Evolutionary conservation across 2,113 vertebrate genomes (phyloP), one percentile per base, ranked within the genome.

Genomic region (Zootoca vivipara): DNA sequence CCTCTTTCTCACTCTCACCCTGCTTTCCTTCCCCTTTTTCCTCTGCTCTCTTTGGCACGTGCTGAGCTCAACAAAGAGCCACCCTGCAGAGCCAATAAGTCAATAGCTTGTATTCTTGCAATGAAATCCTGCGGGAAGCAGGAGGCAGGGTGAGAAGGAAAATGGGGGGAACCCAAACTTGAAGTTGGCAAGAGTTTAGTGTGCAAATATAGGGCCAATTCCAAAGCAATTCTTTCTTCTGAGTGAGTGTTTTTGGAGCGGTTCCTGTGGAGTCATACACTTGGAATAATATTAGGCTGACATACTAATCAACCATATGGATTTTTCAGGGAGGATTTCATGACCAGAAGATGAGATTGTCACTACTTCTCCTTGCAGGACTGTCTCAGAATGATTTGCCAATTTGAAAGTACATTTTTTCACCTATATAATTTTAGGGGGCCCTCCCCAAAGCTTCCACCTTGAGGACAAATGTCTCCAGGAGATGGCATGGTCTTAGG

Each of bases 31-130:
- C 5, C 28, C 52, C 58, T 28, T 8, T 3, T 70, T 88, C 93
- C 92, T 92, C 92, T 93, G 82, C 93, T 79, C 2, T 87, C 91
- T 91, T 92, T 93, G 93, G 92, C 73, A 94, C 83, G 89, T 91
- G 88, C 82, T 83, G 16, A 0, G 78, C 28, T 58, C 46, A 38
- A 77, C 56, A 64, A 75, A 30, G 46, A 33, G 38, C 18, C 52
- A 33, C 79, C 38, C 69, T 40, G 70, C 79, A n/a, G 28, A 82
- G 70, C 70, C 52, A 87, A 73, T 73, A 62, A 72, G 52, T n/a
- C 26, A 72, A 74, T 33, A 12, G 38, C 16, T 10, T 82, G 38
- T 42, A 40, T 75, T 74, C 52, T 75, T 75, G 52, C 28, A 64
- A 42, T 46, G 56, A 74, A 82, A 46, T 20, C 30, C n/a, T 82